These are phyloP conservation scores for Latrodectus elegans DNA, from an alignment of 2,888 invertebrate genomes.

Conservation along the genomic window DNA sequence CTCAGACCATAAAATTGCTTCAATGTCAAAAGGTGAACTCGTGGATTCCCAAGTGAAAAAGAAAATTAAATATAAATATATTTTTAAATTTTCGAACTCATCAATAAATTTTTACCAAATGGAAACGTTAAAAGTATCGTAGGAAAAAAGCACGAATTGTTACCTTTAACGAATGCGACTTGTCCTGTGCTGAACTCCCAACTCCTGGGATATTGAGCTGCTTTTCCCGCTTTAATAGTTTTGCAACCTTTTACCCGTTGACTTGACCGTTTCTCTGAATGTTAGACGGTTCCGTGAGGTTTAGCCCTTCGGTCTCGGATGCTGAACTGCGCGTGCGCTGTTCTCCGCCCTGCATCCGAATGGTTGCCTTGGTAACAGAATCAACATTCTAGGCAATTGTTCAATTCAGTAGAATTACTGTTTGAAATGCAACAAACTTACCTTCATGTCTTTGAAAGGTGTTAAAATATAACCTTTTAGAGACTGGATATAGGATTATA, in stretches of 20 bases:
- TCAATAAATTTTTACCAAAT: not conserved
- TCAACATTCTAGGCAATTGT: conserved; percentile 48
- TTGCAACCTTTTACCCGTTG: conserved; percentile 26
- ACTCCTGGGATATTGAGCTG: not conserved
- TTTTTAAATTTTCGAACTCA: not conserved
- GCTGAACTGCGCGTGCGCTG: conserved; percentile 11
- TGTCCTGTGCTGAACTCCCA: not conserved
- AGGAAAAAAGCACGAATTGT: not conserved
- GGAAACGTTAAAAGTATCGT: not conserved
- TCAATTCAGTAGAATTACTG: conserved; percentile 29
- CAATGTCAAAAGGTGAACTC: conserved; percentile 67
- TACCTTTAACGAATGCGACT: conserved; percentile 18
- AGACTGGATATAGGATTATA: no score
- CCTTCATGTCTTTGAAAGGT: no score
- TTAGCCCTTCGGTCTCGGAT: conserved; percentile 52
- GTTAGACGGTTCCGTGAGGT: conserved; percentile 43
- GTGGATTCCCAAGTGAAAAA: conserved; percentile 14
- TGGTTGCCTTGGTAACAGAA: conserved; percentile 43
- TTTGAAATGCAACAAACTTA: not conserved
- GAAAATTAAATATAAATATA: not conserved
- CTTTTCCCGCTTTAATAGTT: conserved; percentile 3
- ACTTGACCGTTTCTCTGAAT: conserved; percentile 56
- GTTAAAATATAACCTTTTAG: no score
- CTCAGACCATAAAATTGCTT: conserved; percentile 25
- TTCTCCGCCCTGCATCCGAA: conserved; percentile 63